Conservation (phyloP, 1,140 invertebrate species). For the Hycleus cichorii region DNA sequence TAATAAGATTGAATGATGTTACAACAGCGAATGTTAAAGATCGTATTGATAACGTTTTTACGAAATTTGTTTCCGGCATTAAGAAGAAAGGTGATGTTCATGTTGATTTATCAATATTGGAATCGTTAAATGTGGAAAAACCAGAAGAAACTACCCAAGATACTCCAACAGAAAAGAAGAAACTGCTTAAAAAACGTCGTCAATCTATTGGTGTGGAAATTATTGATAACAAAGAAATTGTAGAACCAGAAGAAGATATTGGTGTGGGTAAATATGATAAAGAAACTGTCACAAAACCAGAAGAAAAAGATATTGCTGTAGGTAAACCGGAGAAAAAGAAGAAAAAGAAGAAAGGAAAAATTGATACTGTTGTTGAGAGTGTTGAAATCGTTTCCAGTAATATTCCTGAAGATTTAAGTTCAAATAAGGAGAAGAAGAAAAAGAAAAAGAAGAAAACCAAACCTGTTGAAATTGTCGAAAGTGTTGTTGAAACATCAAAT, state of each 20-base stretch:
- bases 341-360: neutral
- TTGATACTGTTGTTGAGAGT: neutral
- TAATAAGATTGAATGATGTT: slow-evolving; percentile 14
- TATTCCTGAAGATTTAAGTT: neutral
- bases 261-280: neutral
- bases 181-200: too few relatives aligned
- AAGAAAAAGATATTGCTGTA: neutral
- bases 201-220: neutral
- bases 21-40: slow-evolving; percentile 8
- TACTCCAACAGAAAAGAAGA: too few relatives aligned
- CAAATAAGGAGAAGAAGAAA: neutral
- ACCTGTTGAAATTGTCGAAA: too few relatives aligned
- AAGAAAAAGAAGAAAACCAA: neutral
- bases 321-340: neutral
- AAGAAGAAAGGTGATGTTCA: neutral
- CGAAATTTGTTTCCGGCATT: slow-evolving; percentile 16
- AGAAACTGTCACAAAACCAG: neutral
- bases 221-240: neutral
- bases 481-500: neutral
- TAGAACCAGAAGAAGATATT: neutral
- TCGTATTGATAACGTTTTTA: slow-evolving; percentile 16
- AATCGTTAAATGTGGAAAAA: neutral
- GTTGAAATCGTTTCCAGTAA: too few relatives aligned
- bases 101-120: neutral
- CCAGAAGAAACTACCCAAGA: neutral